These are phyloP conservation scores for Malurus splendens DNA, from an alignment of 2,797 vertebrate species.

Conservation along the genomic window DNA sequence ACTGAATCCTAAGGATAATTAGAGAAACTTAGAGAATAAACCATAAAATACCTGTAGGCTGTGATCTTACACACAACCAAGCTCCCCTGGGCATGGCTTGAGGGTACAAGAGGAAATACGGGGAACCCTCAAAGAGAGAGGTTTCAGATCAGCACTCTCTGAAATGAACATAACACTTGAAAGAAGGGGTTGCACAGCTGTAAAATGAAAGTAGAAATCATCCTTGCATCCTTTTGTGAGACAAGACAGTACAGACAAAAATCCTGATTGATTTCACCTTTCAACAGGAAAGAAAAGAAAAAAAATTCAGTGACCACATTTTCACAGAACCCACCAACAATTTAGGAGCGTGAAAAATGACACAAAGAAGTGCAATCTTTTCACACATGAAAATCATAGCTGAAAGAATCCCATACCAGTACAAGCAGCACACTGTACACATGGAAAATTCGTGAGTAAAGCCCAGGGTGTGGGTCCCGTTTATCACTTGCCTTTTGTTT, in stretches of 20 bases:
- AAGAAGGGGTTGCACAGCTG: neutral
- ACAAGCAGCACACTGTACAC: neutral
- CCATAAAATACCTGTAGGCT: neutral
- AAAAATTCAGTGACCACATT: neutral
- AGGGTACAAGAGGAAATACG: neutral
- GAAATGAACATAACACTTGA: neutral
- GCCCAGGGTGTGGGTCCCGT: neutral
- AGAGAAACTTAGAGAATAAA: neutral
- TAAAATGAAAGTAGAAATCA: neutral
- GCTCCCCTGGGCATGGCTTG: neutral
- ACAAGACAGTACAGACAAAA: neutral
- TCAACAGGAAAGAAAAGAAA: neutral
- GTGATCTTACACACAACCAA: neutral
- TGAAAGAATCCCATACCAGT: neutral
- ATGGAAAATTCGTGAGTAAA: neutral
- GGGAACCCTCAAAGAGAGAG: fast-evolving
- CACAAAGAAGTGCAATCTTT: neutral
- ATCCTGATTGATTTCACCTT: neutral
- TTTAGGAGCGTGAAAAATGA: neutral
- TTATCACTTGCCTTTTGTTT: slow-evolving; percentile 30
- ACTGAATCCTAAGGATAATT: neutral
- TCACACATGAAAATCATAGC: neutral
- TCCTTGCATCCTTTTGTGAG: neutral
- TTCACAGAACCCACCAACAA: neutral
- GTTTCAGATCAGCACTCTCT: neutral